A percentile compares a stretch with the other conserved stretches of the same genome.
Conservation (phyloP, 2,797 vertebrate genomes). For the Pangasius sanitwongsei region DNA sequence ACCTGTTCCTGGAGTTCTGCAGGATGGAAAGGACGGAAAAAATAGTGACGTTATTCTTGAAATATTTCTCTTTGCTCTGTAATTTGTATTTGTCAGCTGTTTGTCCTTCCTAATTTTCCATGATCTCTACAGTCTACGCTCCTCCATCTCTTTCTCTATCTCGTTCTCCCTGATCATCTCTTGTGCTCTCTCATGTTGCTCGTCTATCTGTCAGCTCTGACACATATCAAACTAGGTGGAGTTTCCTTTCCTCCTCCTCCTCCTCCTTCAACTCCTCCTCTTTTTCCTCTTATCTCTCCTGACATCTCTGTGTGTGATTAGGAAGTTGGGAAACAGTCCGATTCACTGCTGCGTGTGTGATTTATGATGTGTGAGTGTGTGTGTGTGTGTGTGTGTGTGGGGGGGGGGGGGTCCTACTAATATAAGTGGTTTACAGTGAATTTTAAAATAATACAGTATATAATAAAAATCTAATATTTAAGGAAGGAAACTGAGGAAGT, state of each 20-base stretch:
- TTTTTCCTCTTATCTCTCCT: conserved; percentile 13
- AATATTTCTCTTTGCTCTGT: background rate
- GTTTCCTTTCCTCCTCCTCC: conserved; percentile 13
- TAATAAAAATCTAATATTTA: background rate
- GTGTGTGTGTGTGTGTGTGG: no score
- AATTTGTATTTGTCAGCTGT: no score
- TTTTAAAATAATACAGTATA: no score
- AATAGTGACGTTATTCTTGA: background rate
- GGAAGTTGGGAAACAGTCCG: no score
- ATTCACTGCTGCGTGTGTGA: background rate
- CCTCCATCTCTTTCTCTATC: background rate
- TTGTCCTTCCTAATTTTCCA: background rate
- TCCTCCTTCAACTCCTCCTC: no score
- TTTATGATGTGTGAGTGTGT: no score
- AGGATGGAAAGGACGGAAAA: background rate
- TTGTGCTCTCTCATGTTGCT: background rate
- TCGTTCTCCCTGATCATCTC: background rate
- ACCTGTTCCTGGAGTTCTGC: background rate
- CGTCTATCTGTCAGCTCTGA: background rate
- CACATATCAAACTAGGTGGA: conserved; percentile 9
- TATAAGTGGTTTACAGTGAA: no score
- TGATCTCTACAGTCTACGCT: background rate
- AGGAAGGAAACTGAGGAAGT: background rate
- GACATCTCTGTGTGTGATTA: background rate
- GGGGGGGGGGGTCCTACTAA: no score